Base-by-base conservation (phyloP, 2,797 vertebrate genomes). In the Channa striata region DNA sequence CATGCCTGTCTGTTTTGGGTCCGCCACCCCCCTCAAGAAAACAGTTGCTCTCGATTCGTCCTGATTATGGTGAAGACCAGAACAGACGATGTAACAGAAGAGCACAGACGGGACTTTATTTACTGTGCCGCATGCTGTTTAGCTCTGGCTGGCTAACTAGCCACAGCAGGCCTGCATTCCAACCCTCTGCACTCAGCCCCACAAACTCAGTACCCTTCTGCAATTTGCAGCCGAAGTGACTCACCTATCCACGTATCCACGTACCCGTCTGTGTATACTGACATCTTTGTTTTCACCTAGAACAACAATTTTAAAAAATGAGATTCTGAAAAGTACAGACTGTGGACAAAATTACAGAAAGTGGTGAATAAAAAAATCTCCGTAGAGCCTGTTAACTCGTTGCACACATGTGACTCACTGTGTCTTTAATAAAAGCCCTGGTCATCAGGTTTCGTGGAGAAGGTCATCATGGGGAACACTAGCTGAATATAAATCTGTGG, bases 1-100 rank as follows among this genome's bases (percentile, higher is more conserved):
- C 50, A 43, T 52, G 53, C 25, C 25, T 33, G 6, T 58, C 43
- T 39, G 54, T 23, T n/a, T 64, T 65, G 25, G 25, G 36, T 11
- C 23, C 61, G 11, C 54, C 50, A 11, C 39, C 42, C 63, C 54
- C 56, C 8, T 8, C 25, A 44, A 73, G 62, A 70, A 83, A 82
- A 79, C 90, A 91, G 92, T 88, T 93, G 89, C 87, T 91, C 89
- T 77, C 87, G 85, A 91, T 91, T 91, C 83, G 58, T 83, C 68
- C 88, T 87, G 80, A 86, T 88, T 89, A 89, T 86, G 66, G 62
- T 34, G 50, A 65, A 85, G 72, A 87, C 68, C 83, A 89, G 86
- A 90, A 72, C 80, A 80, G 84, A 66, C 54, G 73, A 67, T 80
- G 70, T 76, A 78, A 68, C 53, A 82, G 77, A 85, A 72, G 74